phyloP scores from a whole-genome alignment of 2,797 vertebrate genomes.

The Cichlasoma orientale region DNA sequence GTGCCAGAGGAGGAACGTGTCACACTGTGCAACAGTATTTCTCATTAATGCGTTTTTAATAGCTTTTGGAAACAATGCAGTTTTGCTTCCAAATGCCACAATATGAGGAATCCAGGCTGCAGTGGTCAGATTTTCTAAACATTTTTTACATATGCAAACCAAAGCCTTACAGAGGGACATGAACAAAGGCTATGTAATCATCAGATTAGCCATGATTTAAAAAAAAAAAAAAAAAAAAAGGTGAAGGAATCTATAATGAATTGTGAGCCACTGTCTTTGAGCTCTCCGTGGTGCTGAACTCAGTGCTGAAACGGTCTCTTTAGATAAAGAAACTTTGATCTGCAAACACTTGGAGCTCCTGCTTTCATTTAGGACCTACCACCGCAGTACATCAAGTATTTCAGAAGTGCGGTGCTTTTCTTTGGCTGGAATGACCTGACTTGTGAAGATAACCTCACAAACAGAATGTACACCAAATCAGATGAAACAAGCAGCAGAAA shows the following conservation, averaged over 20 bases:
- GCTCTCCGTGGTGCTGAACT: slow-evolving; percentile 53
- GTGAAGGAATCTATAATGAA: neutral
- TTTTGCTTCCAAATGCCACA: neutral
- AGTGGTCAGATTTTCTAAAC: neutral
- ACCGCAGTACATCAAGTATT: neutral
- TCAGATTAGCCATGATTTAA: neutral
- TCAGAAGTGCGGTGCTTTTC: neutral
- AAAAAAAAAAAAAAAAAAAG: too few species aligned
- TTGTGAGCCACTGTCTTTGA: neutral
- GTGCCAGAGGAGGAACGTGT: neutral
- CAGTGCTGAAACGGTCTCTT: neutral
- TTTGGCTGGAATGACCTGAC: neutral
- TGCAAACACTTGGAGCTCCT: neutral
- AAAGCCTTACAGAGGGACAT: neutral
- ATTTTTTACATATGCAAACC: neutral
- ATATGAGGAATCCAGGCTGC: neutral
- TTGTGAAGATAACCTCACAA: neutral
- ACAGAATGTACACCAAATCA: neutral
- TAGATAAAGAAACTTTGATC: neutral
- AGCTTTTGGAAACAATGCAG: slow-evolving; percentile 1
- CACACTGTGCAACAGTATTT: slow-evolving; percentile 3
- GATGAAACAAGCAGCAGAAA: neutral
- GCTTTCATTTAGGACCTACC: neutral
- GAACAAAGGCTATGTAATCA: neutral
- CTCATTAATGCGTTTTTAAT: slow-evolving; percentile 15